Conservation (phyloP, 2,797 vertebrate species). For the Chloroceryle inda region DNA sequence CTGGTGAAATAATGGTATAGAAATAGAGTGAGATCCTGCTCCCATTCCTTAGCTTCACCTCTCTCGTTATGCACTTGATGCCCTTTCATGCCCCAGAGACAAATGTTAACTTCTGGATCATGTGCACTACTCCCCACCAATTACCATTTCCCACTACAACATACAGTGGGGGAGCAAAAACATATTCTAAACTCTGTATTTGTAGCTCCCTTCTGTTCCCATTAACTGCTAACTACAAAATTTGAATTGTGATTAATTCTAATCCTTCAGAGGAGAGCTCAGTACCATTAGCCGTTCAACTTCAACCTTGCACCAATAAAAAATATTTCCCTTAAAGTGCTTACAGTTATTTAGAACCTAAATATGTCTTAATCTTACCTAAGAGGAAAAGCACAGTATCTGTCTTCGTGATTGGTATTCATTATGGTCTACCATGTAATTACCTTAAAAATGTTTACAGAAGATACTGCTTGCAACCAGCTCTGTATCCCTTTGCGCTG, state of each 20-base stretch:
- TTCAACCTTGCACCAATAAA: not conserved
- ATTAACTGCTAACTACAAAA: not conserved
- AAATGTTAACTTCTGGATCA: not conserved
- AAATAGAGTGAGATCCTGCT: not conserved
- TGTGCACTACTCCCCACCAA: not conserved
- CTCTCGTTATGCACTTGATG: not conserved
- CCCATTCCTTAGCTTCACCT: not conserved
- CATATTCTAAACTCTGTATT: not conserved
- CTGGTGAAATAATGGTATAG: not conserved
- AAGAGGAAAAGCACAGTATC: not conserved
- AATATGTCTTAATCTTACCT: not conserved
- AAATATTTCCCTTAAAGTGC: not conserved
- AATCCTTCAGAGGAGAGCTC: not conserved
- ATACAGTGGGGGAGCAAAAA: not conserved
- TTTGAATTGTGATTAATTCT: not conserved
- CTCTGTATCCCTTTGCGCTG: not conserved
- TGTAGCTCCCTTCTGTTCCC: not conserved
- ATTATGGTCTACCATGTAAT: conserved; percentile 6
- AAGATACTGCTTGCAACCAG: conserved; percentile 7
- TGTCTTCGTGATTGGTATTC: conserved; percentile 4
- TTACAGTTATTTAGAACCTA: not conserved
- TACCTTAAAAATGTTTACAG: conserved; percentile 49
- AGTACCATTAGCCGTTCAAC: not conserved
- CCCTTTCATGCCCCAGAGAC: not conserved
- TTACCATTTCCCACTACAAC: not conserved